Evolutionary conservation across 2,888 invertebrate genomes (phyloP).

Genomic region (Eilema caniola): DNA sequence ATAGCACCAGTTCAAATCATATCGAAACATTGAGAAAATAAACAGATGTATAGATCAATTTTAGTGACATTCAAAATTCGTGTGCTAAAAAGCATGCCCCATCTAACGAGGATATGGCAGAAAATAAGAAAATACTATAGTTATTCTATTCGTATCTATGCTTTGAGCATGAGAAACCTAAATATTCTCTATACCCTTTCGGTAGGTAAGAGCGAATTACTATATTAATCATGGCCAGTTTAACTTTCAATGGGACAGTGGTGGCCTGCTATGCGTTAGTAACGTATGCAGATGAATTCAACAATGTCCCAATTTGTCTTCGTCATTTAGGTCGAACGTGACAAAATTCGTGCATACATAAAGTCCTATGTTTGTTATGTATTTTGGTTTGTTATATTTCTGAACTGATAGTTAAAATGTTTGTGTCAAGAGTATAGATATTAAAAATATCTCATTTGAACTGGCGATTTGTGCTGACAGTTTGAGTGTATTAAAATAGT

Average conservation of each 20-base stretch:
- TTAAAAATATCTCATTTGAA: too few species aligned
- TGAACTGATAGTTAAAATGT: not conserved
- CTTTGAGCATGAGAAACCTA: not conserved
- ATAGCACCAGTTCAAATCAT: too few species aligned
- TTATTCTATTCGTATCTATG: too few species aligned
- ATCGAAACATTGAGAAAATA: too few species aligned
- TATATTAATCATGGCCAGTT: not conserved
- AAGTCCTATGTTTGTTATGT: not conserved
- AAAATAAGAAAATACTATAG: too few species aligned
- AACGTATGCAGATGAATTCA: constrained; percentile 38
- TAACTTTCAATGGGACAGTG: constrained; percentile 8
- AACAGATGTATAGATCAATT: too few species aligned
- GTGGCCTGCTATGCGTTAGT: not conserved
- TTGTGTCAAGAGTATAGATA: not conserved
- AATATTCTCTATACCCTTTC: not conserved
- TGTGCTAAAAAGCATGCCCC: too few species aligned
- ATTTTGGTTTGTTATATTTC: not conserved
- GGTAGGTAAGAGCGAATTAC: not conserved
- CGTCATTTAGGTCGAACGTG: constrained; percentile 34
- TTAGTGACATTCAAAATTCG: too few species aligned
- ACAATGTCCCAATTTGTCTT: constrained; percentile 27
- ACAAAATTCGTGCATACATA: constrained; percentile 31
- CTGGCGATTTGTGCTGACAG: too few species aligned
- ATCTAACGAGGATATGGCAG: too few species aligned
- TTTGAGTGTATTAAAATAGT: too few species aligned